These are phyloP conservation scores for Drosophila demipolita DNA, from an alignment of 2,888 invertebrate species.

Conservation along the genomic window DNA sequence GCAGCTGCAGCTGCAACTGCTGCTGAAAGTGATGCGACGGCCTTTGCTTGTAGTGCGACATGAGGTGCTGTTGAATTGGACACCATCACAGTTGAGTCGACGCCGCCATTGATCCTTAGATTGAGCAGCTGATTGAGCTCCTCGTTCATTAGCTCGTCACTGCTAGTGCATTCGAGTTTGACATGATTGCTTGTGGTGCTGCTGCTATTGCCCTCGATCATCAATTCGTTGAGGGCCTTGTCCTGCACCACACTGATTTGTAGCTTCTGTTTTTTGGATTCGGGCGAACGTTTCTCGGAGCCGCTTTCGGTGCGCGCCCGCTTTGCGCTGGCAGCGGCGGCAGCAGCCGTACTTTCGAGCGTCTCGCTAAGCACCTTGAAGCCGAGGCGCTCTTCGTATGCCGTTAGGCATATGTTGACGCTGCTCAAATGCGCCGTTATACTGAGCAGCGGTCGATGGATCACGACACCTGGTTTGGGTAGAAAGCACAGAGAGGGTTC, in stretches of 20 bases:
- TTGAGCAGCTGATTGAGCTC: constrained; percentile 76
- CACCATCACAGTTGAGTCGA: neutral
- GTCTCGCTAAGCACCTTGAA: constrained; percentile 86
- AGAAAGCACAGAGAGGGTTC: constrained; percentile 84
- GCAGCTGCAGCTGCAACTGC: constrained; percentile 10
- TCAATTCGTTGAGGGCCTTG: constrained; percentile 49
- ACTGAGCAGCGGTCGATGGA: constrained; percentile 90
- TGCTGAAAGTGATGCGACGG: neutral
- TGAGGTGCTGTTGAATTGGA: neutral
- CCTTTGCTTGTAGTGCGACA: neutral
- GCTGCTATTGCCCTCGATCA: neutral
- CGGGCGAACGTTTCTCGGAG: constrained; percentile 86
- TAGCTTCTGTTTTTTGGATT: constrained; percentile 85
- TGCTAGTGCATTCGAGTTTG: constrained; percentile 57
- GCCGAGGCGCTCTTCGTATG: constrained; percentile 90
- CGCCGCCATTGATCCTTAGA: constrained; percentile 26
- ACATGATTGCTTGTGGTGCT: neutral
- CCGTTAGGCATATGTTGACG: constrained; percentile 91
- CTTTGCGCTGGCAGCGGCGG: constrained; percentile 66
- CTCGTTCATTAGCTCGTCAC: constrained; percentile 74
- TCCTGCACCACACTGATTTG: constrained; percentile 46
- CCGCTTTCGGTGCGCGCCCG: constrained; percentile 88
- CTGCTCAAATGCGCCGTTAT: constrained; percentile 92
- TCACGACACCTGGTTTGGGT: constrained; percentile 87
- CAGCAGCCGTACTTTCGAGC: constrained; percentile 75